Evolutionary conservation across 1,140 invertebrate species (phyloP).

Genomic region (Cydia amplana): DNA sequence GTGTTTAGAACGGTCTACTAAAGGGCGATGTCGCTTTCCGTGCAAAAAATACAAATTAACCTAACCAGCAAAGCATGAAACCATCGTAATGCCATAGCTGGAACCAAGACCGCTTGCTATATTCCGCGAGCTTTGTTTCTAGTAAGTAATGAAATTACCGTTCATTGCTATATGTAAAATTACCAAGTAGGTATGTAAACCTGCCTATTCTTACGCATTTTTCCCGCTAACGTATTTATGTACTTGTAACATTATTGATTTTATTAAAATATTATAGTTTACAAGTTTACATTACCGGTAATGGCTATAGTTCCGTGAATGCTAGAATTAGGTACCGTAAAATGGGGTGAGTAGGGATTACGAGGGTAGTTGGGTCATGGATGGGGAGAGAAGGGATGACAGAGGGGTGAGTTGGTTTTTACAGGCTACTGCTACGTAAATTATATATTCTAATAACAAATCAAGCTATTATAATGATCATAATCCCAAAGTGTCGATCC

Average conservation of each 20-base stretch:
- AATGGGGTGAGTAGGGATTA: too few species aligned
- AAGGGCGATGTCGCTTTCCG: neutral
- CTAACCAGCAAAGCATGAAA: neutral
- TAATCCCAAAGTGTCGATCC: too few species aligned
- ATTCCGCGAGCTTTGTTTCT: neutral
- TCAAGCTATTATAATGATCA: too few species aligned
- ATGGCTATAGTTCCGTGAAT: neutral
- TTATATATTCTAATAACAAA: too few species aligned
- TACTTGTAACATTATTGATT: neutral
- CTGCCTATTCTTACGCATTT: conserved; percentile 3
- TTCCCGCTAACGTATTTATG: conserved; percentile 3
- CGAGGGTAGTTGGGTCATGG: too few species aligned
- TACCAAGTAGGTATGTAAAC: neutral
- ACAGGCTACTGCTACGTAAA: too few species aligned
- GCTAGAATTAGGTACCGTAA: neutral
- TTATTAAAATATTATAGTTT: neutral
- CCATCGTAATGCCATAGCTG: conserved; percentile 1
- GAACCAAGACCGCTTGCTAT: neutral
- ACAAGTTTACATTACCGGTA: neutral
- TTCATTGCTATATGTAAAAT: neutral
- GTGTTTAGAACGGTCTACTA: neutral
- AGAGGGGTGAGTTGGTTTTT: too few species aligned
- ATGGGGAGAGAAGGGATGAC: too few species aligned
- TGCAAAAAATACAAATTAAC: conserved; percentile 1
- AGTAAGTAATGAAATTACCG: neutral